These are phyloP conservation scores for Clitarchus hookeri DNA, from an alignment of 2,888 invertebrate species.

Conservation along the genomic window DNA sequence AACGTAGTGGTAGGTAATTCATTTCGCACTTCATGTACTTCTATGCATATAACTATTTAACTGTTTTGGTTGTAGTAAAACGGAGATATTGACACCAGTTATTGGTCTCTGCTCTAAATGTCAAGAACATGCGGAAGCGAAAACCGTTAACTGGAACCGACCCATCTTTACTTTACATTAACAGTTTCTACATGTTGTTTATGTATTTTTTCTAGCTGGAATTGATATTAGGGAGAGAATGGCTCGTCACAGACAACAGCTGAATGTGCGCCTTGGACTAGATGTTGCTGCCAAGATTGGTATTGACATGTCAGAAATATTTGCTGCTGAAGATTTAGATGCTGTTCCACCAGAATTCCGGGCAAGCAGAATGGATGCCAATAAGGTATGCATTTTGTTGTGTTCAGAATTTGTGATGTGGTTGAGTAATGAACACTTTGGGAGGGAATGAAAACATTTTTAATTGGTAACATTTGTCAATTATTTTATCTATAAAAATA, in stretches of 20 bases:
- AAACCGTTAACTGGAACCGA: too few relatives aligned
- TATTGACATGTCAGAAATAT: slow-evolving; percentile 53
- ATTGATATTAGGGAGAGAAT: slow-evolving; percentile 67
- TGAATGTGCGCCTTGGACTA: slow-evolving; percentile 80
- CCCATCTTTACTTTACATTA: too few relatives aligned
- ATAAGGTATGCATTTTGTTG: background rate
- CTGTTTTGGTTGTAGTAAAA: too few relatives aligned
- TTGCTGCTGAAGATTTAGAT: slow-evolving; percentile 55
- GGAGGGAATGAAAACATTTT: background rate
- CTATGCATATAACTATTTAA: too few relatives aligned
- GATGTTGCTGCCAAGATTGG: slow-evolving; percentile 76
- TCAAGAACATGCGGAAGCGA: background rate
- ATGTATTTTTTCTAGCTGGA: slow-evolving; percentile 43
- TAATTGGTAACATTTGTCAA: background rate
- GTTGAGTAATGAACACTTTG: too few relatives aligned
- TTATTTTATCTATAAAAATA: too few relatives aligned
- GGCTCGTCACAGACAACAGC: slow-evolving; percentile 71
- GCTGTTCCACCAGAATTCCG: background rate
- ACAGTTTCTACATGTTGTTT: background rate
- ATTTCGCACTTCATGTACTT: too few relatives aligned
- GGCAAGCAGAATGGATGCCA: background rate
- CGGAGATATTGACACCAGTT: too few relatives aligned
- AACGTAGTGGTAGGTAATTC: too few relatives aligned
- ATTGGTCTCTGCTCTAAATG: background rate
- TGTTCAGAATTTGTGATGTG: background rate